These are phyloP conservation scores for Biston stratarius DNA, from an alignment of 2,888 invertebrate species.

Conservation along the genomic window DNA sequence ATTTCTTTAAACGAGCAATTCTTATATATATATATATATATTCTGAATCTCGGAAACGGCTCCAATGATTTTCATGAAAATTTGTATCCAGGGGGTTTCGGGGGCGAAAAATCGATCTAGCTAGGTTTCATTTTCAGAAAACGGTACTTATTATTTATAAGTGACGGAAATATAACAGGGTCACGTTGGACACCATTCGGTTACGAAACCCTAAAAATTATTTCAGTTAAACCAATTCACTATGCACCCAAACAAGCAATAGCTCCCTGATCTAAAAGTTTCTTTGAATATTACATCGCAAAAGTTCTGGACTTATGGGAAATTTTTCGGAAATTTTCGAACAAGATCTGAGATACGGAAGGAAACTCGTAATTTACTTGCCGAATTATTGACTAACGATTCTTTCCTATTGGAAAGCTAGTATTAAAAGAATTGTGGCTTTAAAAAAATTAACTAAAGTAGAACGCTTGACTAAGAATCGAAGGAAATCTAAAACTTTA, in stretches of 20 bases:
- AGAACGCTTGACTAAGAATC: neutral
- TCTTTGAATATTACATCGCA: slow-evolving; percentile 27
- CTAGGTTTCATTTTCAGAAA: no score
- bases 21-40: no score
- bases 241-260: slow-evolving; percentile 10
- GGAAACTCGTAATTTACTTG: slow-evolving; percentile 8
- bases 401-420: neutral
- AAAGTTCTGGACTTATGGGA: slow-evolving; percentile 21
- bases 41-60: no score
- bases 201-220: neutral
- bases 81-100: no score
- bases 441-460: neutral
- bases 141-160: no score
- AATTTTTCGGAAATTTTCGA: slow-evolving; percentile 27
- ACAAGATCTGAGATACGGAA: slow-evolving; percentile 4
- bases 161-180: no score
- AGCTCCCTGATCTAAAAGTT: slow-evolving; percentile 13
- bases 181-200: no score
- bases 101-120: no score
- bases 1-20: no score
- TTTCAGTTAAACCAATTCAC: neutral
- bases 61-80: no score
- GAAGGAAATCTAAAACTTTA: neutral
- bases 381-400: neutral
- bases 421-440: neutral